These are phyloP conservation scores for Spisula subtruncata DNA, from an alignment of 2,888 invertebrate genomes.

Conservation along the genomic window DNA sequence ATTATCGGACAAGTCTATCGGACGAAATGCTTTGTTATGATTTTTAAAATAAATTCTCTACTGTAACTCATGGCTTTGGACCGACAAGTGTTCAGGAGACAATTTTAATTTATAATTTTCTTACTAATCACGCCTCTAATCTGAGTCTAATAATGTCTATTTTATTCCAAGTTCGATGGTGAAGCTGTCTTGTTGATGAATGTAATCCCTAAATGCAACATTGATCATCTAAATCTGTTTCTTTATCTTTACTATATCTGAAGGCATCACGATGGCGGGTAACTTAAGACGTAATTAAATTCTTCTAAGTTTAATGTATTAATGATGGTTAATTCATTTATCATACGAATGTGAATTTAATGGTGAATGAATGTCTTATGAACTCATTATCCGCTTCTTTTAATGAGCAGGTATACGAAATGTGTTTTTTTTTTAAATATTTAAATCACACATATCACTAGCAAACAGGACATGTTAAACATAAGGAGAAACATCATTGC, in stretches of 20 bases:
- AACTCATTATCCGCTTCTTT: not conserved
- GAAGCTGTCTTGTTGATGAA: not conserved
- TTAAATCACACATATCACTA: not conserved
- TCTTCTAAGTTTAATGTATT: not conserved
- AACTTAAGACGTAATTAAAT: conserved; percentile 6
- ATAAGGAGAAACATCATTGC: not conserved
- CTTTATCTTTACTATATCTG: not conserved
- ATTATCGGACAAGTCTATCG: not conserved
- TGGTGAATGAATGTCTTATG: not conserved
- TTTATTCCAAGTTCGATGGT: conserved; percentile 16
- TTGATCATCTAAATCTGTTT: not conserved
- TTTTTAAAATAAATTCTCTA: too few relatives aligned
- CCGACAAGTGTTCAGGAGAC: not conserved
- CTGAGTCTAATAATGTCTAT: not conserved
- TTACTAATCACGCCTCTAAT: not conserved
- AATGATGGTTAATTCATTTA: not conserved
- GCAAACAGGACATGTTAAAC: not conserved
- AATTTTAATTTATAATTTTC: not conserved
- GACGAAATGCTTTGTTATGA: too few relatives aligned
- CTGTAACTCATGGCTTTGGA: too few relatives aligned
- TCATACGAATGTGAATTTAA: conserved; percentile 9
- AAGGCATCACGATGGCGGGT: not conserved
- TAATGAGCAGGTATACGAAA: not conserved
- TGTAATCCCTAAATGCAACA: conserved; percentile 12
- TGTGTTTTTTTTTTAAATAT: not conserved